Evolutionary conservation across 2,113 vertebrate species (phyloP).

Genomic region (Aptenodytes forsteri): DNA sequence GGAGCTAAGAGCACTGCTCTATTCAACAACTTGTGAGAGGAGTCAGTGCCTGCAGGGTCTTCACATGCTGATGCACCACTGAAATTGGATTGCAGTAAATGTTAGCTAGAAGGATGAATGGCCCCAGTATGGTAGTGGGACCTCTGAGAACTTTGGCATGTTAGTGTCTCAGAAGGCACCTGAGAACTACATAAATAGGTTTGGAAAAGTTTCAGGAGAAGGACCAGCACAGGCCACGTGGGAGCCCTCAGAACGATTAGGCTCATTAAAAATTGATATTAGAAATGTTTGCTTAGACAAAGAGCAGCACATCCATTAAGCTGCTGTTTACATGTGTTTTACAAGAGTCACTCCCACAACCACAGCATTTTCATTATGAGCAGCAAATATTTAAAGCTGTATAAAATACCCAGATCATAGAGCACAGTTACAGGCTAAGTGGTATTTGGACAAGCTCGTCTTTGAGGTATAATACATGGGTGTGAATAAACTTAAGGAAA

Average conservation of each 20-base stretch:
- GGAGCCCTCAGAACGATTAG: neutral
- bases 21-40: accelerated
- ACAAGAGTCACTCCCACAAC: neutral
- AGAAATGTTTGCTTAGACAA: neutral
- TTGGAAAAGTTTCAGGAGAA: neutral
- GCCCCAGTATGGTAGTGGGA: neutral
- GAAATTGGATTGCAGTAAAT: no score
- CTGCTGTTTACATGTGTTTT: neutral
- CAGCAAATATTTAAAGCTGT: neutral
- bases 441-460: neutral
- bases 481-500: neutral
- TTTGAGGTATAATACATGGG: neutral
- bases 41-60: neutral
- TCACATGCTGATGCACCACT: neutral
- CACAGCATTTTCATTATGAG: neutral
- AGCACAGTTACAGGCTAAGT: neutral
- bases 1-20: neutral
- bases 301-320: neutral
- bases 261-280: neutral
- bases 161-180: neutral
- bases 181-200: neutral
- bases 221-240: neutral
- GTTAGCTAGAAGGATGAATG: neutral
- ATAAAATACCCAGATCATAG: neutral
- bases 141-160: neutral